Evolutionary conservation across 2,113 vertebrate genomes (phyloP).

Genomic region (Python bivittatus): DNA sequence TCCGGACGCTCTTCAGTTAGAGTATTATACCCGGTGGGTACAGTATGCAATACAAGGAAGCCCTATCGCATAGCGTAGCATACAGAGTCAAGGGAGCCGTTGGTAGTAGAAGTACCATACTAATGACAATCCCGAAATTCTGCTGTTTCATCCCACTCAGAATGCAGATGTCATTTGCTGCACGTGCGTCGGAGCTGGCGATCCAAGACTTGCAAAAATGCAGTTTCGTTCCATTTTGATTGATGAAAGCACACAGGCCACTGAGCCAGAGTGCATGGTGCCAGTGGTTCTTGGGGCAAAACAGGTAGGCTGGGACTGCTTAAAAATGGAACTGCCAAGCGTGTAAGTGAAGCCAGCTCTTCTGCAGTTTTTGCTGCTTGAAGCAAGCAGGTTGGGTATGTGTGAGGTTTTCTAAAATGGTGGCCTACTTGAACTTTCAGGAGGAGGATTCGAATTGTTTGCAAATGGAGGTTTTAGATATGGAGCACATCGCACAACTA

Average conservation of each 20-base stretch:
- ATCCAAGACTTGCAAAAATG: slow-evolving; percentile 96
- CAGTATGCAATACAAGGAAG: too few species aligned
- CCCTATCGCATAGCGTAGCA: background rate
- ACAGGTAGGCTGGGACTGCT: slow-evolving; percentile 76
- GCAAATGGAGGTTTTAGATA: background rate
- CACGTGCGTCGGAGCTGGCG: slow-evolving; percentile 94
- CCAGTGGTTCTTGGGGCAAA: slow-evolving; percentile 95
- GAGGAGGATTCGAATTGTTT: background rate
- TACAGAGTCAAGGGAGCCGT: background rate
- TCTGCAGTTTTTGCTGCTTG: too few species aligned
- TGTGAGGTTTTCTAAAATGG: background rate
- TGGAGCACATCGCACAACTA: background rate
- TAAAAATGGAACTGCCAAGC: fast-evolving
- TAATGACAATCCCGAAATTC: background rate
- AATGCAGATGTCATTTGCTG: slow-evolving; percentile 98
- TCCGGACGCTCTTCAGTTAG: fast-evolving
- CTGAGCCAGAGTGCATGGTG: slow-evolving; percentile 97
- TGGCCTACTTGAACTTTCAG: too few species aligned
- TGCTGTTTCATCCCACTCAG: slow-evolving; percentile 59
- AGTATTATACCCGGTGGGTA: too few species aligned
- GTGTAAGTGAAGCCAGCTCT: background rate
- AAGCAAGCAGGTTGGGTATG: too few species aligned
- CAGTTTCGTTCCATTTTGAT: slow-evolving; percentile 98
- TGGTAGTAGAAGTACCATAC: too few species aligned
- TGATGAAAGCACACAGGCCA: slow-evolving; percentile 97